Conservation (phyloP, 2,888 invertebrate genomes). For the Synergus laeviventris region DNA sequence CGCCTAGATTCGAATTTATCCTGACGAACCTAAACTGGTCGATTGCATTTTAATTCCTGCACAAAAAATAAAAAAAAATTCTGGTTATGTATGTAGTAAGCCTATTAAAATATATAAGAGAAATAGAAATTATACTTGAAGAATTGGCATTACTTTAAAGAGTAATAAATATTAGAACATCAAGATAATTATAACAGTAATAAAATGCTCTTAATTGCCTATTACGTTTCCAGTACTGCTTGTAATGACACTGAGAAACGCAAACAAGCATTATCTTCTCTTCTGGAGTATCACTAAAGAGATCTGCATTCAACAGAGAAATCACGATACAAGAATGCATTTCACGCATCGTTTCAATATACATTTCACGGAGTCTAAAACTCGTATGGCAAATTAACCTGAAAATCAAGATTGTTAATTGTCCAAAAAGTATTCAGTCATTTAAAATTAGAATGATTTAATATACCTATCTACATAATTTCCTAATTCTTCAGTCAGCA, state of each 20-base stretch:
- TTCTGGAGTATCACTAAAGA: conserved; percentile 27
- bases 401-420: conserved; percentile 18
- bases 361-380: conserved; percentile 7
- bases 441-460: background rate
- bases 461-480: too few relatives aligned
- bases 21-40: background rate
- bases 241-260: conserved; percentile 28
- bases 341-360: conserved; percentile 22
- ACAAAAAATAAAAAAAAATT: background rate
- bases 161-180: conserved; percentile 35
- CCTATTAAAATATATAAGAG: too few relatives aligned
- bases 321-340: conserved; percentile 22
- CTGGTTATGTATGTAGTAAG: too few relatives aligned
- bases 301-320: conserved; percentile 32
- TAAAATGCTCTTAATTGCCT: conserved; percentile 35
- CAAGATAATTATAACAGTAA: conserved; percentile 31
- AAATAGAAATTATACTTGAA: too few relatives aligned
- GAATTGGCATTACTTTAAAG: background rate
- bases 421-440: background rate
- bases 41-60: background rate
- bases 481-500: background rate
- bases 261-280: conserved; percentile 28
- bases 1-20: background rate
- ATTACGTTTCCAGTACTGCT: conserved; percentile 26
- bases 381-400: background rate